Evolutionary conservation across 2,797 vertebrate genomes (phyloP), one percentile per base, ranked within the genome.

Genomic region (Onychomys arenicola): DNA sequence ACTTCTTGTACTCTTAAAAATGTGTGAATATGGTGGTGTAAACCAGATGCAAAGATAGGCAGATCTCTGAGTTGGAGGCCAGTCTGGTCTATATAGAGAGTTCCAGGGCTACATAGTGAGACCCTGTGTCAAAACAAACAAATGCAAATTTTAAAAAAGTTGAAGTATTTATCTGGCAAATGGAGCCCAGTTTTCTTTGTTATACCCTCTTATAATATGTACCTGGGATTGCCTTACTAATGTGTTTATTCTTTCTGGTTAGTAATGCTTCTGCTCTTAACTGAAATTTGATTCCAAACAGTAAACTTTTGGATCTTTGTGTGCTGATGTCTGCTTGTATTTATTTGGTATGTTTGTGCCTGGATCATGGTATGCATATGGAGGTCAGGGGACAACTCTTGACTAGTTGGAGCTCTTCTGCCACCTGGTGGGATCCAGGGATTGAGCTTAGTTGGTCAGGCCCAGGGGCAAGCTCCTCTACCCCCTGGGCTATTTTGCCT

Each of bases 1-100:
- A 88, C 57, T 97, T 87, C 87, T 96, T 76, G 69, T 29, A 59
- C 19, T 63, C 5, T 91, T 87, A 92, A 90, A 96, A 73, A 57
- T 81, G 16, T 82, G 43, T 49, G 40, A 84, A 11, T 85, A 40
- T 43, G 37, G 23, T 63, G 37, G n/a, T 61, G 16, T 46, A 23
- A 49, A 67, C 61, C 29, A 19, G 29, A 85, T 4, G 19, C 29
- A 85, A 63, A 85, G 61, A 6, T 67, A 67, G 83, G 19, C 46
- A 23, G 83, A 67, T 49, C 61, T 85, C 43, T 85, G 29, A 67
- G 43, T 49, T 65, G 32, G 83, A 85, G 40, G 63, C 32, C 43
- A 85, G 61, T 32, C 43, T 85, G 29, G 19, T n/a, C 32, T 49
- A 49, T 67, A 67, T 67, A 85, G 40, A 85, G 29, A 46, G 59